A percentile compares a stretch with the other conserved stretches of the same genome.
These are phyloP conservation scores for Aphidius colemani DNA, from an alignment of 2,888 invertebrate species.

Conservation along the genomic window DNA sequence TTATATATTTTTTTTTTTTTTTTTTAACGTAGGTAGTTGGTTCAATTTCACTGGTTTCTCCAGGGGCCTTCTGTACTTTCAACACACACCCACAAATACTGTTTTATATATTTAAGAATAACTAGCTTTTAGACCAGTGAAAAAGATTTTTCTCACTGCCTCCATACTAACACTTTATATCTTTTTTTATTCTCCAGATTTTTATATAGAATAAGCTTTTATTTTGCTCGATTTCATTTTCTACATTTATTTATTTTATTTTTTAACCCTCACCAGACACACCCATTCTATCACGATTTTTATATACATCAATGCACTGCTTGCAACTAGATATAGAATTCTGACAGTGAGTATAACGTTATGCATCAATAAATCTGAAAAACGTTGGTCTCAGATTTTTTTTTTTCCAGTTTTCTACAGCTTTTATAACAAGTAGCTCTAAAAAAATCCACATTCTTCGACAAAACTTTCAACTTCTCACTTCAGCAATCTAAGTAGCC, in stretches of 20 bases:
- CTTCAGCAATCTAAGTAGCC: slow-evolving; percentile 10
- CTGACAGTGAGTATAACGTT: too few species aligned
- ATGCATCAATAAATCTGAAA: too few species aligned
- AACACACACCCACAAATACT: not conserved
- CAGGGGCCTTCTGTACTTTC: slow-evolving; percentile 18
- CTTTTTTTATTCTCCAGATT: too few species aligned
- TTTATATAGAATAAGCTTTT: too few species aligned
- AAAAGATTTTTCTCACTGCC: slow-evolving; percentile 15
- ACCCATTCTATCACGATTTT: slow-evolving; percentile 15
- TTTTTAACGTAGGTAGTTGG: slow-evolving; percentile 1
- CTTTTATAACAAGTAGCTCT: too few species aligned
- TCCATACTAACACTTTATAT: too few species aligned
- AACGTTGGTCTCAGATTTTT: too few species aligned
- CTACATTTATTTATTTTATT: slow-evolving; percentile 9
- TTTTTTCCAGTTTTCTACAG: too few species aligned
- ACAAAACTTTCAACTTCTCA: slow-evolving; percentile 36
- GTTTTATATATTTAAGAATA: slow-evolving; percentile 7
- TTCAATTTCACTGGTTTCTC: slow-evolving; percentile 28
- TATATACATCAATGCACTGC: too few species aligned
- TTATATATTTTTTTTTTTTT: not conserved
- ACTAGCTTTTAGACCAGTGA: slow-evolving; percentile 9
- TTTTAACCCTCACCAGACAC: slow-evolving; percentile 30
- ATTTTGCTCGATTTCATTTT: slow-evolving; percentile 33
- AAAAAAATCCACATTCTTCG: slow-evolving; percentile 41
- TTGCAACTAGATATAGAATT: too few species aligned